Base-by-base conservation (phyloP, 2,797 vertebrate species). In the Meda fulgida region DNA sequence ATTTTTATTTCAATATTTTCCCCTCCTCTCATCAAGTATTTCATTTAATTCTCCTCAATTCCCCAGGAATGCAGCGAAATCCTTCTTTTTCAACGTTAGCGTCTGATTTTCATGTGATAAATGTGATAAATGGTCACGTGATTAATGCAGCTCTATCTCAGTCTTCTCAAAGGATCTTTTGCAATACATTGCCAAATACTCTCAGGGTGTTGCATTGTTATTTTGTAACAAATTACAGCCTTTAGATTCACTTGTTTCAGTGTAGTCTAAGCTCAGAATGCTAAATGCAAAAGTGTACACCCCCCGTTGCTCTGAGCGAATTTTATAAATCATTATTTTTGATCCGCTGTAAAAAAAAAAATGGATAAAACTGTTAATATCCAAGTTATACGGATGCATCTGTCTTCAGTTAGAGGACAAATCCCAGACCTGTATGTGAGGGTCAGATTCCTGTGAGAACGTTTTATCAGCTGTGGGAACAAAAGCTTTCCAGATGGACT, bases 381-480 rank as follows among this genome's bases (percentile, higher is more conserved):
- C 36, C n/a, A 3, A 40, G 67, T 76, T 23, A 7, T 87, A 81
- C 13, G 6, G 3, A 55, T 38, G 81, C 94, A 94, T 94, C 92
- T 95, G 95, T 92, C 88, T 92, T 90, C 89, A 89, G 92, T 95
- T 93, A 94, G 65, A 88, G 84, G 87, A 80, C 89, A 84, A 86
- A 89, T 89, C 91, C 85, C 87, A 89, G 87, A 91, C 29, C 65
- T 71, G 34, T 11, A n/a, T 60, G 43, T 26, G 34, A 89, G 91
- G 93, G 93, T 95, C 92, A 93, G 86, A 80, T 91, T 86, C 89
- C 83, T 91, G 93, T 89, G 93, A 93, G 92, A 81, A 83, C 87
- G 92, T 90, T 89, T 92, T 92, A 92, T 95, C 93, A 94, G 92
- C 93, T 94, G 93, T 94, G 93, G 92, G 93, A 95, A 94, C 92